phyloP scores from a whole-genome alignment of 2,888 invertebrate species.

The Uloborus plumipes region DNA sequence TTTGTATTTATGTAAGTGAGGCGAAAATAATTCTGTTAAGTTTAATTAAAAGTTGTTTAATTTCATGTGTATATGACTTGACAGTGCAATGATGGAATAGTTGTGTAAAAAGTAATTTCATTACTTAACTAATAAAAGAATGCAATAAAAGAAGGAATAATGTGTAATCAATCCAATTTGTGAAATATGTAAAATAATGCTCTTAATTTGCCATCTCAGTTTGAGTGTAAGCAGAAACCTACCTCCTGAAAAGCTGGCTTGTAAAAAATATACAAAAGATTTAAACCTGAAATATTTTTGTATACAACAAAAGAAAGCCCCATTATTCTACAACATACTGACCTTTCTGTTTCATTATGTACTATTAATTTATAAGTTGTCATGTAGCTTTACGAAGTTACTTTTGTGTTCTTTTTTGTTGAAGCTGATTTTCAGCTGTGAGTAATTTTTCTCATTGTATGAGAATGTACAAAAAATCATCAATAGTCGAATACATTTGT shows the following conservation, averaged over 20 bases:
- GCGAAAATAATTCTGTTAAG: no score
- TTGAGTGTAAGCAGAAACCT: conserved; percentile 39
- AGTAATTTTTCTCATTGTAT: conserved; percentile 31
- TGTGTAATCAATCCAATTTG: conserved; percentile 26
- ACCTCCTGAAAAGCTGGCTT: conserved; percentile 48
- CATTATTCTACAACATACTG: neutral
- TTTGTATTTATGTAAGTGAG: no score
- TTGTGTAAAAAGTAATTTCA: conserved; percentile 51
- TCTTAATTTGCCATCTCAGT: conserved; percentile 9
- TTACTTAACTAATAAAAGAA: conserved; percentile 46
- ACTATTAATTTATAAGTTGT: no score
- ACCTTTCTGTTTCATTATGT: no score
- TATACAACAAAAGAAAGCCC: conserved; percentile 13
- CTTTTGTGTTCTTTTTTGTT: neutral
- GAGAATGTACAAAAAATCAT: conserved; percentile 54
- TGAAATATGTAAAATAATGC: neutral
- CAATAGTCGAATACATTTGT: conserved; percentile 47
- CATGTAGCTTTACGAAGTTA: no score
- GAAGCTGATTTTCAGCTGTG: conserved; percentile 7
- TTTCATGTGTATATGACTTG: conserved; percentile 36
- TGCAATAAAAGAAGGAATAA: conserved; percentile 6
- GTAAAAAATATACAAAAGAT: conserved; percentile 7
- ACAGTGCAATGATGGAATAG: conserved; percentile 56
- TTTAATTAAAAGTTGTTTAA: neutral
- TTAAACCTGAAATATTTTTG: conserved; percentile 49